Percentiles rank a stretch among this genome's conserved stretches.
These are phyloP conservation scores for Zaprionus ghesquierei DNA, from an alignment of 1,140 invertebrate species.

Conservation along the genomic window DNA sequence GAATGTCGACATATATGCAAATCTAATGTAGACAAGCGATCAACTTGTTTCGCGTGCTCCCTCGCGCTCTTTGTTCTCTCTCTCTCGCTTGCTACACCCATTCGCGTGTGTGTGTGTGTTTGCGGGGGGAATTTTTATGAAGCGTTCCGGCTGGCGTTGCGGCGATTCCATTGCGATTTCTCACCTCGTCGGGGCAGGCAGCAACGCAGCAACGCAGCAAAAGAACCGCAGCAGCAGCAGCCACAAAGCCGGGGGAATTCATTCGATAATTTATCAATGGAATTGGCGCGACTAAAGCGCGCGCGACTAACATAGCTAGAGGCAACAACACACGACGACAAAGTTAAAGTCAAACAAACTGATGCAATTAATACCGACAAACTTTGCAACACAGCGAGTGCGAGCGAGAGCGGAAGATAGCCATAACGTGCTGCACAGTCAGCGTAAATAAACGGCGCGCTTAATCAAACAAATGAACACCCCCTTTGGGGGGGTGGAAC, in stretches of 20 bases:
- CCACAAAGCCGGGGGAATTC: constrained; percentile 45
- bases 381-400: constrained; percentile 17
- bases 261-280: constrained; percentile 70
- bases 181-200: constrained; percentile 48
- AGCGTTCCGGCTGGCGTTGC: constrained; percentile 9
- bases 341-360: constrained; percentile 47
- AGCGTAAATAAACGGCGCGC: constrained; percentile 27
- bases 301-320: constrained; percentile 10
- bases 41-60: constrained; percentile 27
- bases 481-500: too few relatives aligned
- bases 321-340: constrained; percentile 31
- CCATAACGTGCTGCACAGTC: neutral
- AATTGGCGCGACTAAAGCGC: constrained; percentile 50
- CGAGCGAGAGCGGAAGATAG: neutral
- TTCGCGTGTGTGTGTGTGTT: too few relatives aligned
- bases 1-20: constrained; percentile 3
- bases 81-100: neutral
- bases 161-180: constrained; percentile 61
- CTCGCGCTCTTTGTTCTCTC: neutral
- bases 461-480: constrained; percentile 22
- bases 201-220: constrained; percentile 28
- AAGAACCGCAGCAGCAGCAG: constrained; percentile 31
- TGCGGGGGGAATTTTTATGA: constrained; percentile 44
- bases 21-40: constrained; percentile 19
- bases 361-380: constrained; percentile 61